Evolutionary conservation across 2,113 vertebrate species (phyloP).

Genomic region (Dipodomys spectabilis): DNA sequence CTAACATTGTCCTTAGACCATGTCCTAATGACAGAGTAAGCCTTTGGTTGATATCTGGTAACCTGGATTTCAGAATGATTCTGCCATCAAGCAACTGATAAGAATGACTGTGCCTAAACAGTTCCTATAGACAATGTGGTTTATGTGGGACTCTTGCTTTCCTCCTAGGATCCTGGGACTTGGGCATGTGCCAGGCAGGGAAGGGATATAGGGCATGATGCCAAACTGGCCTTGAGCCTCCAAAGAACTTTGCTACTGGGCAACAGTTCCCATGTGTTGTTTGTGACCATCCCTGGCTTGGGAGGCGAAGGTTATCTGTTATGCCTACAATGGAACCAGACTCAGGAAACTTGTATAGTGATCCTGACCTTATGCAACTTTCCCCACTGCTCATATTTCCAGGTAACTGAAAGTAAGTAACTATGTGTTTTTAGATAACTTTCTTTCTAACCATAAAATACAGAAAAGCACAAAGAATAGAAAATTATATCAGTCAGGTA

Average conservation of each 20-base stretch:
- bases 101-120: neutral
- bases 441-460: slow-evolving; percentile 22
- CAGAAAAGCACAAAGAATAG: neutral
- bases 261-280: neutral
- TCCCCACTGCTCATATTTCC: neutral
- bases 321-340: too few species aligned
- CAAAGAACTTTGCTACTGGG: neutral
- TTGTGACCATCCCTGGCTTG: neutral
- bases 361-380: neutral
- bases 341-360: neutral
- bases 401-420: too few species aligned
- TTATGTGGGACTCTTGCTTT: neutral
- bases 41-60: neutral
- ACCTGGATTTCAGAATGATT: neutral
- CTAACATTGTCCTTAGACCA: neutral
- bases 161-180: neutral
- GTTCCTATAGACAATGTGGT: neutral
- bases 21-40: neutral
- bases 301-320: neutral
- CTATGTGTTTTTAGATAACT: neutral
- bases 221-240: neutral
- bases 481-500: neutral
- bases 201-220: neutral
- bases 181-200: neutral
- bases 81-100: neutral